Evolutionary conservation across 2,888 invertebrate genomes (phyloP).

Genomic region (Anarsia innoxiella): DNA sequence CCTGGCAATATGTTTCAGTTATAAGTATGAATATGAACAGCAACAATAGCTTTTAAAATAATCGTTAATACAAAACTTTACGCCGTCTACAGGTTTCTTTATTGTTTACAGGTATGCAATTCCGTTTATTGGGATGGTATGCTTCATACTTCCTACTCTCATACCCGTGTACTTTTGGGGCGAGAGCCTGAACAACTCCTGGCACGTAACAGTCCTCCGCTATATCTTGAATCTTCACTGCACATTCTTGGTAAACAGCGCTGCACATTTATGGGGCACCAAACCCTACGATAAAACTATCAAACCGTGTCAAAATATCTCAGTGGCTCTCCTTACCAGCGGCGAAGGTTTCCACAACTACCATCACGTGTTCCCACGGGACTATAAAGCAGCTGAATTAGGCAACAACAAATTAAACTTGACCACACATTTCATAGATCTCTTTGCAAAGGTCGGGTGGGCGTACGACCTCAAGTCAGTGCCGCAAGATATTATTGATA

Average conservation of each 20-base stretch:
- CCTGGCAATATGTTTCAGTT: too few species aligned
- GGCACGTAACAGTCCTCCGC: constrained; percentile 56
- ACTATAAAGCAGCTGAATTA: constrained; percentile 38
- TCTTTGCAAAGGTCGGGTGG: constrained; percentile 42
- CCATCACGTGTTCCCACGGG: constrained; percentile 44
- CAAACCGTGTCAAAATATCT: constrained; percentile 25
- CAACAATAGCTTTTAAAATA: background rate
- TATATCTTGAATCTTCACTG: constrained; percentile 74
- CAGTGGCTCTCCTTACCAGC: constrained; percentile 27
- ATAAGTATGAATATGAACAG: too few species aligned
- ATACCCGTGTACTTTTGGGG: constrained; percentile 76
- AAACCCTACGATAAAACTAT: constrained; percentile 57
- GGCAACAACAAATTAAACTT: constrained; percentile 27
- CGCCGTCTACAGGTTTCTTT: background rate
- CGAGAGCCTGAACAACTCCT: constrained; percentile 55
- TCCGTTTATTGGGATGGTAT: constrained; percentile 75
- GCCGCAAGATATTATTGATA: constrained; percentile 21
- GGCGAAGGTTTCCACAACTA: constrained; percentile 49
- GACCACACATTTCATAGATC: constrained; percentile 39
- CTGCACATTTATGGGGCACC: constrained; percentile 71
- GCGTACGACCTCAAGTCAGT: constrained; percentile 43
- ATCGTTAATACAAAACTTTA: background rate
- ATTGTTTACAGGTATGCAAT: constrained; percentile 69
- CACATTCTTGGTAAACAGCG: constrained; percentile 78
- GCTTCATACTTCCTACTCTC: constrained; percentile 41